Evolutionary conservation across 2,113 vertebrate species (phyloP), one percentile per base, ranked within the genome.

Genomic region (Gulo gulo): DNA sequence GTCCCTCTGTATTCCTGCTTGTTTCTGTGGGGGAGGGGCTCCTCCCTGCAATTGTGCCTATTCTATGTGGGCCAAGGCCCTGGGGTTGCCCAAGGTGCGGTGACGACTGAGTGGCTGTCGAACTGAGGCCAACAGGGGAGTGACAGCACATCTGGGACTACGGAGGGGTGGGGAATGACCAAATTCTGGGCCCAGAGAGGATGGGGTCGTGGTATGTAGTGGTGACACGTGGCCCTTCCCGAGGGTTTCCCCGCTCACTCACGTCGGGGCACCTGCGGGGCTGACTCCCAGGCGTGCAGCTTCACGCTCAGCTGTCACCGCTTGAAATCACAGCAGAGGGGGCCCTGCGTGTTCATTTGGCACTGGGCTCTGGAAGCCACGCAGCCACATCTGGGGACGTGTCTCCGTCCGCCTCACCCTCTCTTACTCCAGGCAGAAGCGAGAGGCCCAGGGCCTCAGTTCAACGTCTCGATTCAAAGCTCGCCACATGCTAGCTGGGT

Each of bases 41-140:
- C 52, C 65, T 57, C 89, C 95, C 91, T 21, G 34, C 78, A 69
- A 36, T 39, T 9, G 29, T 52, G 36, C 76, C 18, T 4, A 34
- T 52, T 87, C 93, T 95, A 57, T 94, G 91, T 95, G 91, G 93
- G 93, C 91, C 78, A 26, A 80, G 71, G 69, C 91, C 86, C 91
- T 24, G 45, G 92, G 92, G 90, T 85, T 50, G 91, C 97, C 45
- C 6, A 1, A 71, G 90, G 59, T 59, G 0, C 20, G 1, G 29
- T 1, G 3, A 5, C 61, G 80, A n/a, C 67, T n/a, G 47, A 42
- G 11, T 65, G 81, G 42, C 93, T 93, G 81, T n/a, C 0, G 34
- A 47, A 26, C 80, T 55, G 71, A 90, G 88, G 69, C 81, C 1
- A 0, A 11, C 23, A 1, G 31, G 45, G 82, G 57, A 36, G 83